phyloP scores from a whole-genome alignment of 2,888 invertebrate species.

The Chloroclystis v-ata region DNA sequence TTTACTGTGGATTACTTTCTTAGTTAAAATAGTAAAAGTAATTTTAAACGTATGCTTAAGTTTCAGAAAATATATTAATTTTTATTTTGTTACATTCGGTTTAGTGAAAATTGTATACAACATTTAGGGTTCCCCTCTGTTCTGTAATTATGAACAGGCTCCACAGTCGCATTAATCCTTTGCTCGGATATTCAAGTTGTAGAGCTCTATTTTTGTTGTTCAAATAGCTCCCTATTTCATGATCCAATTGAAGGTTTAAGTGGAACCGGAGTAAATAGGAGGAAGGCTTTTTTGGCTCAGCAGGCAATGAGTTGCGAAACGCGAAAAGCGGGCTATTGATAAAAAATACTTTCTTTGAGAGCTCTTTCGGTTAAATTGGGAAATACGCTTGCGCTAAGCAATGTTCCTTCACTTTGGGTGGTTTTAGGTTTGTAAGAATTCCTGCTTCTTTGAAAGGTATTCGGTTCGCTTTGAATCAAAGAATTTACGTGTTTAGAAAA shows the following conservation, averaged over 20 bases:
- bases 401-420: conserved; percentile 7
- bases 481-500: neutral
- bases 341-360: conserved; percentile 22
- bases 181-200: neutral
- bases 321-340: conserved; percentile 18
- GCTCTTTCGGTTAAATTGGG: conserved; percentile 17
- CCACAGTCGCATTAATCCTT: neutral
- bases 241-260: conserved; percentile 19
- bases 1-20: no score
- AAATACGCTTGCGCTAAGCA: conserved; percentile 13
- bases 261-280: conserved; percentile 18
- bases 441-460: neutral
- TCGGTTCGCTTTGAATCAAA: neutral
- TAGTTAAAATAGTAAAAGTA: no score
- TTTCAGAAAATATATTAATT: no score
- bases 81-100: no score
- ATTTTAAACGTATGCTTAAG: no score
- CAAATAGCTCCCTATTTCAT: conserved; percentile 12
- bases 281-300: conserved; percentile 21
- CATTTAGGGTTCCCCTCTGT: no score
- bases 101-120: no score
- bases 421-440: neutral
- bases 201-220: conserved; percentile 4
- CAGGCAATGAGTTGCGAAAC: conserved; percentile 22
- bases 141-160: no score